Evolutionary conservation across 2,888 invertebrate genomes (phyloP).

Genomic region (Synergus laeviventris): DNA sequence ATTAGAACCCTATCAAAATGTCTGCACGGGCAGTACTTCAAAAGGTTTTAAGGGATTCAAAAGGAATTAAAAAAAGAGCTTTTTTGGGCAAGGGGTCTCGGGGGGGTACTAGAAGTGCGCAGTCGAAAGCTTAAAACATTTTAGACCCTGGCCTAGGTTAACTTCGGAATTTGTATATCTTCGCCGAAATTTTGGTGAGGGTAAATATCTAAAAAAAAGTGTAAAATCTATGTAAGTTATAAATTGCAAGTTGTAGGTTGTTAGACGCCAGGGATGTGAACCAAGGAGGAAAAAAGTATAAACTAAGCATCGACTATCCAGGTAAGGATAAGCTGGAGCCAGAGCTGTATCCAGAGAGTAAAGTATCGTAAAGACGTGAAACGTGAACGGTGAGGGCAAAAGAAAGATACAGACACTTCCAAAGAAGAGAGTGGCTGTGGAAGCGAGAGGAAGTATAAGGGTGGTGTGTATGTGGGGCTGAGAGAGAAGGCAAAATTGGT

Average conservation of each 20-base stretch:
- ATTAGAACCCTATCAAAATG: too few species aligned
- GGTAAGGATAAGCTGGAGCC: neutral
- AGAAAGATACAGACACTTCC: constrained; percentile 42
- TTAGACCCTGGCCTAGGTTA: too few species aligned
- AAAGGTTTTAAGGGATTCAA: too few species aligned
- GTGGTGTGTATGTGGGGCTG: constrained; percentile 39
- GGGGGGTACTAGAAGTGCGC: too few species aligned
- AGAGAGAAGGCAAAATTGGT: constrained; percentile 52
- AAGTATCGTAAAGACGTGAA: neutral
- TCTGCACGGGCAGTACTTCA: too few species aligned
- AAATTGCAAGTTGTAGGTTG: neutral
- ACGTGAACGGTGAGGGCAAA: constrained; percentile 44
- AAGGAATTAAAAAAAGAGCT: too few species aligned
- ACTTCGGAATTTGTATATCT: too few species aligned
- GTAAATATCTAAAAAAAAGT: too few species aligned
- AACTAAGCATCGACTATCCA: neutral
- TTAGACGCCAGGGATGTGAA: neutral
- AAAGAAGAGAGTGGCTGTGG: constrained; percentile 50
- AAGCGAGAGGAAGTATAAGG: constrained; percentile 42
- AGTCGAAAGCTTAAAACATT: too few species aligned
- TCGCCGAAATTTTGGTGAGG: too few species aligned
- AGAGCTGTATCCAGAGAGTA: neutral
- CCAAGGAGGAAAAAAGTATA: neutral
- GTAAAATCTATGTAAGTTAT: neutral
- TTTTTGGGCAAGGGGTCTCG: too few species aligned